These are phyloP conservation scores for Cathartes aura DNA, from an alignment of 2,113 vertebrate species.

Conservation along the genomic window DNA sequence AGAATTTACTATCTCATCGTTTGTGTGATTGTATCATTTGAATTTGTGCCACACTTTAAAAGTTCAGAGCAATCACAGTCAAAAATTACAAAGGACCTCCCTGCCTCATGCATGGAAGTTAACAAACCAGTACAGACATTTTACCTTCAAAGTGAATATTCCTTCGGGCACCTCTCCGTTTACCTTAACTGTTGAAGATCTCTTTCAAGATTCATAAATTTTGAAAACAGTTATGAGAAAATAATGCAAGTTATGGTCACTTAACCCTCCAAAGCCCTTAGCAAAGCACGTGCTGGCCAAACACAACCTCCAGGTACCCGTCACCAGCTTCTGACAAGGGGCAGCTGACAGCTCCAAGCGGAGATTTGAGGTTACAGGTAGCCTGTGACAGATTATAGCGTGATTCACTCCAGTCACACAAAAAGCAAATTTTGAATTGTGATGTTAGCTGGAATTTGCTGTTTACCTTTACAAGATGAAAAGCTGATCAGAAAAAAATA, in stretches of 20 bases:
- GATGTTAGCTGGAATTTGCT: not conserved
- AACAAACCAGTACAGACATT: not conserved
- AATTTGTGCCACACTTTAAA: not conserved
- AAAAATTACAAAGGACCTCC: not conserved
- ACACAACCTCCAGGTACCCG: not conserved
- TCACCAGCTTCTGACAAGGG: not conserved
- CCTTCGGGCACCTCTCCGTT: not conserved
- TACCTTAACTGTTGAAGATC: not conserved
- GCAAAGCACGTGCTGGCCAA: not conserved
- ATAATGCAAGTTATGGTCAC: not conserved
- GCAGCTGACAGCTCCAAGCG: fast-evolving
- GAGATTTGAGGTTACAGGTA: not conserved
- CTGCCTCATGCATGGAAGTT: not conserved
- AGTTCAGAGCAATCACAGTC: not conserved
- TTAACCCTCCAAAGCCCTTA: not conserved
- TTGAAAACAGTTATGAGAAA: not conserved
- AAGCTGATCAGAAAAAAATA: not conserved
- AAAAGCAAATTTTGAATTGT: not conserved
- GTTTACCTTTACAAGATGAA: not conserved
- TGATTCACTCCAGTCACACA: not conserved
- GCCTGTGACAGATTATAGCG: not conserved
- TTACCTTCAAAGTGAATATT: not conserved
- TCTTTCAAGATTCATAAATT: not conserved
- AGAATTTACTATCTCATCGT: not conserved
- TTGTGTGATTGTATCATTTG: not conserved